Base-by-base conservation (phyloP, 2,888 invertebrate species). In the Tinea trinotella region DNA sequence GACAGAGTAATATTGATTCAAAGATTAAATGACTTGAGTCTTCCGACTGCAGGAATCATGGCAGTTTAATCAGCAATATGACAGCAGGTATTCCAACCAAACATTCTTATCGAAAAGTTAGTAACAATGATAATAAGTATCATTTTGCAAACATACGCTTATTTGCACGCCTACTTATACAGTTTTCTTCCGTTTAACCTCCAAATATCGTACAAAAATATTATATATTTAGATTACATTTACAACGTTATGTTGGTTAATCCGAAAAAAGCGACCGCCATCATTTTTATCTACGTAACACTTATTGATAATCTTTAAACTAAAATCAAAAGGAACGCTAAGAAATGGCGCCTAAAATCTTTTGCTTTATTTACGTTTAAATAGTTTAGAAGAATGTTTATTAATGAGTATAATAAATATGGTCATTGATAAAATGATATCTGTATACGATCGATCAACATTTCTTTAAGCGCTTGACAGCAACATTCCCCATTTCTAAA, bases 121-220 rank as follows among this genome's bases (percentile, higher is more conserved):
- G 7, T 17, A 18, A 46, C 19, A 46, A 46, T 22, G 50, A 50
- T 50, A 50, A 50, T 48, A 18, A 50, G 24, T 46, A 46, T 24
- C 50, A 24, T 4, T 50, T 50, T 24, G 50, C 50, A 50, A 50
- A 50, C 24, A 50, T 12, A 50, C 50, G 22, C 24, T n/a, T 50
- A 50, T 50, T 50, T 50, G 50, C 50, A 20, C 24, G 50, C 15
- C 15, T 5, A 13, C 24, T 46, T 24, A 24, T 50, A 48, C 48
- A 22, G 24, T 50, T 50, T 50, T 50, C 50, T 50, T 50, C 50
- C 50, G 50, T 24, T 24, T 24, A 50, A 22, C 50, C 50, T 5
- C 50, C 24, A 24, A 13, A 50, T 50, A 50, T 50, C 50, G 50
- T 50, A 2, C 50, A 24, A 50, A 40, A 18, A 18, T 46, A 46